phyloP scores from a whole-genome alignment of 2,113 vertebrate species.

The Progne subis region DNA sequence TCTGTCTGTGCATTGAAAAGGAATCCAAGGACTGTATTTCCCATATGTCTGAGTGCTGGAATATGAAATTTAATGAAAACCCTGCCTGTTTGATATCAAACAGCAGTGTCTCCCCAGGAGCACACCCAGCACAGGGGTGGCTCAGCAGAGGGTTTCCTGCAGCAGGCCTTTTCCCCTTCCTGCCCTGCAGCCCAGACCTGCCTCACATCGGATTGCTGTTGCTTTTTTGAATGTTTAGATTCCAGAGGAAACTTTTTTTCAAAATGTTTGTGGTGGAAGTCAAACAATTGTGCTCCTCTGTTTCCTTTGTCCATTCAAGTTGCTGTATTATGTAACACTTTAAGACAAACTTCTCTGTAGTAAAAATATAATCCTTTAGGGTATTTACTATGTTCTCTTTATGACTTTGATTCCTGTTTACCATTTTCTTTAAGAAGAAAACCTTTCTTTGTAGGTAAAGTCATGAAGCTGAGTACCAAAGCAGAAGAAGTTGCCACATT shows the following conservation, averaged over 20 bases:
- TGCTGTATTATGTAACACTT: neutral
- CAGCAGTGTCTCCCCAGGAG: neutral
- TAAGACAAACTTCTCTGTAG: neutral
- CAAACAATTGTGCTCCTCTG: neutral
- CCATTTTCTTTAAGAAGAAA: slow-evolving; percentile 35
- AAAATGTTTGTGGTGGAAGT: slow-evolving; percentile 19
- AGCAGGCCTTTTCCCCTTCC: slow-evolving; percentile 54
- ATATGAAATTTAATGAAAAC: neutral
- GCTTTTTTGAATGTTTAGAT: slow-evolving; percentile 2
- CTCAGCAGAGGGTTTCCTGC: slow-evolving; percentile 31
- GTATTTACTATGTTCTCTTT: neutral
- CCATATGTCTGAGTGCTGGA: neutral
- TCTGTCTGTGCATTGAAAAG: neutral
- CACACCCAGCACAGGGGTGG: neutral
- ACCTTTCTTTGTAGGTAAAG: slow-evolving; percentile 81
- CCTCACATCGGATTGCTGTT: neutral
- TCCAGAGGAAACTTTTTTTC: slow-evolving; percentile 13
- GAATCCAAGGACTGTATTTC: neutral
- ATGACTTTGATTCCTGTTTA: neutral
- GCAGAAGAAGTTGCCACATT: slow-evolving; percentile 97
- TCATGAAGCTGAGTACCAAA: slow-evolving; percentile 87
- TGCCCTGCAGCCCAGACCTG: neutral
- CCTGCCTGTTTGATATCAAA: slow-evolving; percentile 5
- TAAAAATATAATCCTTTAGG: neutral
- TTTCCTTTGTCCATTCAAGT: neutral